Evolutionary conservation across 92 coral and sea anemone species (phyloP), one percentile per base, ranked within the genome.

Genomic region (Pocillopora grandis): DNA sequence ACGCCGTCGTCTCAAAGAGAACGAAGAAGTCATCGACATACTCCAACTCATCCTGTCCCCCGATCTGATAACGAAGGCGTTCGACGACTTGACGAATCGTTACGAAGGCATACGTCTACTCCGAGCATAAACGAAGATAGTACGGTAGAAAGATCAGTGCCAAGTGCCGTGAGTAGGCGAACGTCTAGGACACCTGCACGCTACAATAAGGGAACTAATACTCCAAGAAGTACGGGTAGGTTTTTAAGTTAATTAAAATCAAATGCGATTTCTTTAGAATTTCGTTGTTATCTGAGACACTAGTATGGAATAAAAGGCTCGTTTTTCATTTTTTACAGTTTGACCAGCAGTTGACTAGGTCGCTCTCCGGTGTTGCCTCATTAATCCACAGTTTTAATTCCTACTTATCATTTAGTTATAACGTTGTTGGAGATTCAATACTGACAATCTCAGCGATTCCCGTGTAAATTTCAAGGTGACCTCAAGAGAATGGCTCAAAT

Each of bases 1-100:
- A 87, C 93, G 33, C 90, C 97, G 11, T 82, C 94, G 31, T 87
- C 85, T 58, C 97, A 91, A 64, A 90, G 98, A 49, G 98, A 94
- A 60, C 88, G 95, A 70, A 91, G 93, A 80, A 87, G 87, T 48
- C 98, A 90, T 79, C 92, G 92, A 60, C 98, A 94, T 58, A 85
- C 92, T 33, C 93, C 93, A 62, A 87, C 91, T 49, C 93, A 89
- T 62, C 95, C 94, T 55, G 85, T 55, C 71, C 84, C 85, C 56
- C 84, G 90, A 75, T 91, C 98, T 52, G 98, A 94, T 52, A 79
- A 76, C 90, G 98, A 91, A 23, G 80, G 75, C 4, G 21, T 83
- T 48, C 93, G 93, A 82, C 84, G 92, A 86, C 85, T 85, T 59
- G 91, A 87, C 89, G 98, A 88, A 59, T 75, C 73, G 63, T 63